Evolutionary conservation across 2,888 invertebrate species (phyloP), one percentile per base, ranked within the genome.

Genomic region (Conops quadrifasciatus): DNA sequence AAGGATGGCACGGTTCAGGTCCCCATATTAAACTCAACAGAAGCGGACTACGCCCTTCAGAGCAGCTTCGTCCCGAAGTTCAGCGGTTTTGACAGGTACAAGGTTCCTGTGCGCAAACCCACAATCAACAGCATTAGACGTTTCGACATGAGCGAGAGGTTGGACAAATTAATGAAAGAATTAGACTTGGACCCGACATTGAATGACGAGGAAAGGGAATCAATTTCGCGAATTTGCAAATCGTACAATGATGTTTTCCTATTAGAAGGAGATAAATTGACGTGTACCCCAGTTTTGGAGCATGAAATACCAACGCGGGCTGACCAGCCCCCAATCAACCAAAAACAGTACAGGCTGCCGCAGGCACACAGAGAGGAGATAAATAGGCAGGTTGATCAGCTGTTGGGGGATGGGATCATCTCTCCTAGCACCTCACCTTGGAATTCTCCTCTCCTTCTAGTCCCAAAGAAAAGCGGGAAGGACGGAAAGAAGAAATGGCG

Each of bases 401-500:
- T 15, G 15, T 49, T 49, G 3, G 49, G 11, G 2, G 49, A 49
- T 11, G 49, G 49, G 11, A 49, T 49, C 11, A 49, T 49, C 7
- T 49, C 58, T 1, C 26, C 58, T 15, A 58, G 58, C 26, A 26
- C 5, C 7, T 58, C 58, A 13, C 58, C 58, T 1, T 58, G 58
- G 58, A 58, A 26, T 2, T 58, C 58, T 0, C 58, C 58, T 21
- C 2, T 58, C 9, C 15, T 58, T 3, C 2, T 58, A 28, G 58
- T 58, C 2, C 26, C 58, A 58, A 58, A 58, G 58, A 58, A 58
- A 7, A 16, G 1, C 11, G 58, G 13, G 1, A 24, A 26, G 1
- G 58, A 58, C 9, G 58, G 58, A 58, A 1, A 58, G 26, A 58
- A 58, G 28, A 58, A 58, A 28, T 58, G 26, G 58, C 24, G 58